Base-by-base conservation (phyloP, 2,888 invertebrate species). In the Ochlodes sylvanus region DNA sequence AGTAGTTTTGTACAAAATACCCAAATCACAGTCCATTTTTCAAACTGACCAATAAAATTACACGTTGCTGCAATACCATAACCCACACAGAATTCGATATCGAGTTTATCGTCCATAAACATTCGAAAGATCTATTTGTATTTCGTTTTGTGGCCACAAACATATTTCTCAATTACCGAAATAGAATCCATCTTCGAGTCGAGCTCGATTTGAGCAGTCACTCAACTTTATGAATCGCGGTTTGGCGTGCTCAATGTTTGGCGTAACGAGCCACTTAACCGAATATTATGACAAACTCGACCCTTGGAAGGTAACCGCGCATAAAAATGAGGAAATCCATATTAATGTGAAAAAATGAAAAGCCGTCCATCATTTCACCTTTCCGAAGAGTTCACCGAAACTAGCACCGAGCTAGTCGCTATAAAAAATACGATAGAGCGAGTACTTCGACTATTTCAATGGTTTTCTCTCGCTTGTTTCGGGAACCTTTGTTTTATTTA, bases 171-270 rank as follows among this genome's bases (percentile, higher is more conserved):
- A 84, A 84, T 86, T 86, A 82, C 82, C 71, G 68, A 79, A 82
- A 83, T 80, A 78, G 78, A 78, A 87, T 88, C 82, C 83, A 79
- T 88, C 85, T 84, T 84, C 83, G 81, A 83, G 83, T 84, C 83
- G 83, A 78, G 71, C 74, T 79, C 76, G 75, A 77, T 75, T 75
- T 72, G 79, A 79, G 72, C 79, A 81, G 81, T 82, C 85, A 81
- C 84, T 84, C 82, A 83, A 80, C 82, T 85, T 89, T 87, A 90
- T 86, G 85, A 87, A 90, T 89, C 78, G 86, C 72, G 73, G 72
- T 82, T 84, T 89, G 82, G 88, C 89, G 90, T 90, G 89, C 76
- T 81, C 84, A 77, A 79, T 80, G 79, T 84, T 84, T 82, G 79
- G 82, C 77, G 77, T 82, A 83, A 85, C 76, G 79, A 80, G 78